A percentile compares a stretch with the other conserved stretches of the same genome.
Conservation (phyloP, 2,888 invertebrate species). For the Eupithecia subumbrata region DNA sequence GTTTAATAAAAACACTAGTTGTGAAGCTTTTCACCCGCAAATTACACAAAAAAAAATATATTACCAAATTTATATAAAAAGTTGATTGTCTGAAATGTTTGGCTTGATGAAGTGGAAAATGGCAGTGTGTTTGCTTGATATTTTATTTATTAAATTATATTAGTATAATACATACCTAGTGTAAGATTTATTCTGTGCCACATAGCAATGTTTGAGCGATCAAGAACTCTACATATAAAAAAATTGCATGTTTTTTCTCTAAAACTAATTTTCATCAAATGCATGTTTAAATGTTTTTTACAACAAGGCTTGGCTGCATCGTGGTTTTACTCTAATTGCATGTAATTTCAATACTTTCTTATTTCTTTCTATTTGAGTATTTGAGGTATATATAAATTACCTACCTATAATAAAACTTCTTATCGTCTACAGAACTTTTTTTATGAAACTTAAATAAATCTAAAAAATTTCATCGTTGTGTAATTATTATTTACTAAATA, state of each 20-base stretch:
- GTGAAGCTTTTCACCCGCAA: slow-evolving; percentile 45
- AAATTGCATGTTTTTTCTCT: slow-evolving; percentile 42
- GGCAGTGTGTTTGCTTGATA: slow-evolving; percentile 46
- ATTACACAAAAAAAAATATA: slow-evolving; percentile 16
- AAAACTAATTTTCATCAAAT: slow-evolving; percentile 17
- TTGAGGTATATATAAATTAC: too few species aligned
- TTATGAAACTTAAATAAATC: not conserved
- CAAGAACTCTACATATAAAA: slow-evolving; percentile 49
- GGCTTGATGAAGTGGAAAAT: slow-evolving; percentile 49
- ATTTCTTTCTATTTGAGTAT: not conserved
- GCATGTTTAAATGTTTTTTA: slow-evolving; percentile 30
- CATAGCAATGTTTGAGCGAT: slow-evolving; percentile 75
- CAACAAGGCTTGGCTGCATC: slow-evolving; percentile 32
- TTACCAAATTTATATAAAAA: not conserved
- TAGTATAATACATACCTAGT: slow-evolving; percentile 44
- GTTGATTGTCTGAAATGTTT: slow-evolving; percentile 40
- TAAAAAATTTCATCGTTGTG: not conserved
- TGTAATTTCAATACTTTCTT: slow-evolving; percentile 19
- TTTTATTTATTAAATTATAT: slow-evolving; percentile 31
- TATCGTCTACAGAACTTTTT: not conserved
- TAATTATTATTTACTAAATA: not conserved
- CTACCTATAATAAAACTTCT: too few species aligned
- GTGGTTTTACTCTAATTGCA: slow-evolving; percentile 29
- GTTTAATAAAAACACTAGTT: slow-evolving; percentile 45
- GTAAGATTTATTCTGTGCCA: slow-evolving; percentile 49